Base-by-base conservation (phyloP, 1,140 invertebrate genomes). In the Heliothis virescens region DNA sequence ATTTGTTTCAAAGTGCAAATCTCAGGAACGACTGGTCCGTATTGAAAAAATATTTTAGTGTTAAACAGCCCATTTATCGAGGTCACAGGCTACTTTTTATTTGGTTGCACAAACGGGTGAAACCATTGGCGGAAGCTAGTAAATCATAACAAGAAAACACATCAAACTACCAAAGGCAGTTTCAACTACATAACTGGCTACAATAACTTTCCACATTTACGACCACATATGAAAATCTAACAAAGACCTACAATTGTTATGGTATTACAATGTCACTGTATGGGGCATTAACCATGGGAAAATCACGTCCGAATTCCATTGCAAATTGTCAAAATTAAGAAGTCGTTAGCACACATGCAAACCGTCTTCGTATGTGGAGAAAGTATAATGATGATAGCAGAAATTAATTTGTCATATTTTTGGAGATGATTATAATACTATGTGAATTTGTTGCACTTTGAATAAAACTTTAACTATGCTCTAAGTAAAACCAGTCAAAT, bases 251-350 rank as follows among this genome's bases (percentile, higher is more conserved):
- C 55, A 57, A 18, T 57, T 18, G 16, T 57, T 41, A 41, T 41
- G 34, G 34, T 16, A 57, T 57, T 57, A 57, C 9, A 57, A 57
- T 57, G 55, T 18, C 55, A 18, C 11, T 57, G 55, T 21, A 18
- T 57, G 59, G 59, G 59, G 3, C 59, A 62, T 62, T 62, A 62
- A 62, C 59, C 11, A 62, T 62, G 59, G 21, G 26, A 62, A 62
- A 62, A 62, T 57, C 16, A 21, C 59, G 21, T 60, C 59, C 18
- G 12, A 29, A 60, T 26, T 60, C 12, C 21, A 62, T 13, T 62
- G 2, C 21, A 62, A 62, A 62, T 62, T 62, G 26, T 13, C 26
- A 62, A 62, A 62, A 62, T 62, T 62, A 62, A 26, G 21, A 29
- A 15, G 59, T 9, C 26, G 26, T 29, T 62, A 13, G 26, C 26